Evolutionary conservation across 2,113 vertebrate species (phyloP).

Genomic region (Pseudois nayaur): DNA sequence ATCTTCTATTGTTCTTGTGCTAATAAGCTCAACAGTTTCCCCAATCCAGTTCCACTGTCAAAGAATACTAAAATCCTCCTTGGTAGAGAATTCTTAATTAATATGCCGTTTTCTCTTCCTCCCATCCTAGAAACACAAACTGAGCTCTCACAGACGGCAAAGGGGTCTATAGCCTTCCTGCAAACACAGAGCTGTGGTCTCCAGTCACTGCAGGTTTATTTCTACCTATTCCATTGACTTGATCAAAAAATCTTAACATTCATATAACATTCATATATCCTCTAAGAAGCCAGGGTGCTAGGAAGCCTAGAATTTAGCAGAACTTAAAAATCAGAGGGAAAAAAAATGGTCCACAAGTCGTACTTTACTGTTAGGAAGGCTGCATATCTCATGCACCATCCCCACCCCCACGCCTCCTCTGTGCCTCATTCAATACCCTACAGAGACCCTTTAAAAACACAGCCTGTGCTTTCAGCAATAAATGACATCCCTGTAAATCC

Average conservation of each 20-base stretch:
- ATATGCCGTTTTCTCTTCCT: not conserved
- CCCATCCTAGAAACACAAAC: not conserved
- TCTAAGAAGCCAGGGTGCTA: conserved; percentile 44
- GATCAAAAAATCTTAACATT: conserved; percentile 43
- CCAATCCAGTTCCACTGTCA: not conserved
- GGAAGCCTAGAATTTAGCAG: conserved; percentile 53
- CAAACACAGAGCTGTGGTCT: not conserved
- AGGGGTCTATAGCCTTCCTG: not conserved
- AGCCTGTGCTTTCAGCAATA: conserved; percentile 69
- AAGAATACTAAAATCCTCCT: conserved; percentile 16
- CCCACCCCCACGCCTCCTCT: conserved; percentile 26
- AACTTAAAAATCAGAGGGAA: conserved; percentile 4
- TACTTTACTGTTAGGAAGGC: conserved; percentile 38
- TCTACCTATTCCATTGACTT: conserved; percentile 43
- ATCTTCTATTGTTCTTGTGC: not conserved
- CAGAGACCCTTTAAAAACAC: conserved; percentile 39
- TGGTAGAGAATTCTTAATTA: not conserved
- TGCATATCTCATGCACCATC: not conserved
- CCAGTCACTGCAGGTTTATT: not conserved
- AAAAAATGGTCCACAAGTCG: conserved; percentile 29
- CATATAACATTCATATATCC: conserved; percentile 50
- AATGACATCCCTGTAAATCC: conserved; percentile 76
- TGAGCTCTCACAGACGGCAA: not conserved
- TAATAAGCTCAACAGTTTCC: conserved; percentile 29
- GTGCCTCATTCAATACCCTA: conserved; percentile 47